phyloP scores from a whole-genome alignment of 2,113 vertebrate genomes.

The Prietella phreatophila region DNA sequence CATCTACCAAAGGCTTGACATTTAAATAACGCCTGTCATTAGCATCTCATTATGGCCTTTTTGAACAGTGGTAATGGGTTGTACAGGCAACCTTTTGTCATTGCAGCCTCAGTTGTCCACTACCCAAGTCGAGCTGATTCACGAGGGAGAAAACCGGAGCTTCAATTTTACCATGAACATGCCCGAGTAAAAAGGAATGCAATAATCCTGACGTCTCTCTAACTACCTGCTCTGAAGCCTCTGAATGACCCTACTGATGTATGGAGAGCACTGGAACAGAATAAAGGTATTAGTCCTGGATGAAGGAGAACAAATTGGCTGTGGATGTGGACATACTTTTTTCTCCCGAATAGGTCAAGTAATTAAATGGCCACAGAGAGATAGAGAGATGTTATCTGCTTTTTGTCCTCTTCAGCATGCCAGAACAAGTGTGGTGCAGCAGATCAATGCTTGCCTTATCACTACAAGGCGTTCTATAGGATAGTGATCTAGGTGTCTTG shows the following conservation, averaged over 20 bases:
- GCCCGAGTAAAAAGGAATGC: background rate
- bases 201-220: background rate
- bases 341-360: background rate
- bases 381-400: constrained; percentile 33
- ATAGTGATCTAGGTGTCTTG: constrained; percentile 22
- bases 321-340: constrained; percentile 32
- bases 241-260: background rate
- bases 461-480: background rate
- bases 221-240: constrained; percentile 14
- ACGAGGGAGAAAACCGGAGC: background rate
- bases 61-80: constrained; percentile 45
- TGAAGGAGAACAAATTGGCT: constrained; percentile 54
- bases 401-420: constrained; percentile 29
- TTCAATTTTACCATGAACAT: background rate
- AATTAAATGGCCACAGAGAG: constrained; percentile 2
- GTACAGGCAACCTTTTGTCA: constrained; percentile 47
- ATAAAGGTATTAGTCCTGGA: constrained; percentile 57
- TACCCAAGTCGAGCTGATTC: background rate
- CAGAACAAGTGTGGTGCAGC: background rate
- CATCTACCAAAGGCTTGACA: constrained; percentile 48
- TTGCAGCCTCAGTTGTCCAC: constrained; percentile 34
- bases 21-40: constrained; percentile 55
- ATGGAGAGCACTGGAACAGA: constrained; percentile 40
- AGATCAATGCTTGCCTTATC: constrained; percentile 9
- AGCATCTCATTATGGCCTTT: constrained; percentile 48